These are phyloP conservation scores for Metopolophium dirhodum DNA, from an alignment of 1,140 invertebrate species.

Conservation along the genomic window DNA sequence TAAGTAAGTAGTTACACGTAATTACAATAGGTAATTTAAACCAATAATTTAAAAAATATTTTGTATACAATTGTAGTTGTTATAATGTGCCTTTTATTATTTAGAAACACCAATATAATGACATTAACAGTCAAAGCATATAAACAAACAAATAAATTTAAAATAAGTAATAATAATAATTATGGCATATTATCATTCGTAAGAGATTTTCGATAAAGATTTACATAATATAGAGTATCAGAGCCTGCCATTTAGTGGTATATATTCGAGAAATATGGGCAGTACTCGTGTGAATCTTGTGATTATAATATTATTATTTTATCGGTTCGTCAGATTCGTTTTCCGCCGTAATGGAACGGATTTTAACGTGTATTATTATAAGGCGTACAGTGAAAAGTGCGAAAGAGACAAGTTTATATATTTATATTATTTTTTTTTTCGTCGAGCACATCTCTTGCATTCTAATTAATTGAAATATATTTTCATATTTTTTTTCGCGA, in stretches of 20 bases:
- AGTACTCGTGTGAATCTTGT: not conserved
- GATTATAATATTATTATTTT: not conserved
- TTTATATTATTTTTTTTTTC: not conserved
- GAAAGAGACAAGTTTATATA: not conserved
- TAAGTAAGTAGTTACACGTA: too few species aligned
- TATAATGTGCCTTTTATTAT: too few species aligned
- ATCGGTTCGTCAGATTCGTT: not conserved
- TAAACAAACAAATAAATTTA: too few species aligned
- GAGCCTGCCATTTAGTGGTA: not conserved
- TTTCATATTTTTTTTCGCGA: not conserved
- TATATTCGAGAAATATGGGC: not conserved
- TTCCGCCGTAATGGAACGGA: not conserved
- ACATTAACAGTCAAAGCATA: too few species aligned
- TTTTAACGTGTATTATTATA: not conserved
- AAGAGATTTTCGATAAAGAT: too few species aligned
- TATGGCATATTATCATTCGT: too few species aligned
- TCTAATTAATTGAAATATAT: slow-evolving; percentile 26
- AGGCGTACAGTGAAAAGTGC: not conserved
- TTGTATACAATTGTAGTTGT: too few species aligned
- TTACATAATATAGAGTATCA: too few species aligned
- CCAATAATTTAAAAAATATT: too few species aligned
- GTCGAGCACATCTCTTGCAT: not conserved
- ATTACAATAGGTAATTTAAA: too few species aligned
- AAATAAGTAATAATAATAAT: too few species aligned
- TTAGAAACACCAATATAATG: too few species aligned